phyloP scores from a whole-genome alignment of 2,797 vertebrate species.

The Argyrosomus regius region DNA sequence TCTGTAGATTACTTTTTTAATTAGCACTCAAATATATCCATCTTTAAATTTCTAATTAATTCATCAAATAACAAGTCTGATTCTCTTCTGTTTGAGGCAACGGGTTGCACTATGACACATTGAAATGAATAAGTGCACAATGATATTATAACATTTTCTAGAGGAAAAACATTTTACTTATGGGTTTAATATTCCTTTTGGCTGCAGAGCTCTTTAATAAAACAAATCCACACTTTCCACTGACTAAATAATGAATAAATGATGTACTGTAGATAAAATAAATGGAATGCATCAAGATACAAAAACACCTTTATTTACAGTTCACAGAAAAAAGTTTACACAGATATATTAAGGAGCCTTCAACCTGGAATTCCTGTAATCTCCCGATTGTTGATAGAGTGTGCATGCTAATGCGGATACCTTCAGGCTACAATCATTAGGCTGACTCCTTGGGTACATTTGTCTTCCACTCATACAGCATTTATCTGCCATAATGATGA shows the following conservation, averaged over 20 bases:
- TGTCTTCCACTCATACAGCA: constrained; percentile 63
- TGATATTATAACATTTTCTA: neutral
- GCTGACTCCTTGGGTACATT: constrained; percentile 56
- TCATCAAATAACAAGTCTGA: constrained; percentile 27
- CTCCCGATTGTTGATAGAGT: constrained; percentile 39
- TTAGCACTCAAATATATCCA: constrained; percentile 57
- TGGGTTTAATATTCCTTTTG: neutral
- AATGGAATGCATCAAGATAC: constrained; percentile 13
- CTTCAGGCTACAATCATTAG: constrained; percentile 55
- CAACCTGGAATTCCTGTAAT: constrained; percentile 24
- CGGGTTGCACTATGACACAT: constrained; percentile 19
- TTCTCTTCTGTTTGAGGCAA: constrained; percentile 29
- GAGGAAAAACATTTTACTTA: neutral
- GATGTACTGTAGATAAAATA: neutral
- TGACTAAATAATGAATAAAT: constrained; percentile 4
- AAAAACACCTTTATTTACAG: constrained; percentile 19
- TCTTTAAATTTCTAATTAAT: constrained; percentile 58
- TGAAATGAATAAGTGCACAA: neutral
- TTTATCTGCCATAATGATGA: constrained; percentile 69
- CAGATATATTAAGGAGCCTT: constrained; percentile 24
- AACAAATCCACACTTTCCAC: neutral
- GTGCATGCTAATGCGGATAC: constrained; percentile 49
- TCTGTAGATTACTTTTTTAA: constrained; percentile 69
- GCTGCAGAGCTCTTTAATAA: neutral
- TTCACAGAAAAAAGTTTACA: neutral